Percentiles rank a stretch among this genome's conserved stretches.
These are phyloP conservation scores for Eilema depressum DNA, from an alignment of 2,888 invertebrate species.

Conservation along the genomic window DNA sequence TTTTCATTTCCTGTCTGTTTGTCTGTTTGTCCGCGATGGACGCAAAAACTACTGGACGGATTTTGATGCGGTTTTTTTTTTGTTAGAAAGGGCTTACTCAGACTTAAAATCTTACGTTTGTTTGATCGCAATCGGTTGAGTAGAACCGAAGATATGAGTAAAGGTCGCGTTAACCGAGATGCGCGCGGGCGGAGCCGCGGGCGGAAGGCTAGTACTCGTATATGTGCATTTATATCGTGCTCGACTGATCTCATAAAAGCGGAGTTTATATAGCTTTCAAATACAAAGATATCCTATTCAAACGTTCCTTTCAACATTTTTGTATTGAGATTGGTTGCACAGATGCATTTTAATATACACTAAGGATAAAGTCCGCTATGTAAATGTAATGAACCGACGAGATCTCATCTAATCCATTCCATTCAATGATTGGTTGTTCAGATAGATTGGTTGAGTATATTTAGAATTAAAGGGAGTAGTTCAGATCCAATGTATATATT, in stretches of 20 bases:
- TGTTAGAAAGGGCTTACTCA: too few relatives aligned
- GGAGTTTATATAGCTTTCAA: background rate
- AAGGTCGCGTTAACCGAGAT: too few relatives aligned
- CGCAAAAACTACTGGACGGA: too few relatives aligned
- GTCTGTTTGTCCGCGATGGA: too few relatives aligned
- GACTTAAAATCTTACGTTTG: too few relatives aligned
- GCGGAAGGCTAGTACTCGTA: too few relatives aligned
- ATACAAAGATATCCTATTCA: background rate
- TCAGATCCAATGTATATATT: background rate
- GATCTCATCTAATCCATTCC: background rate
- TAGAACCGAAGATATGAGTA: too few relatives aligned
- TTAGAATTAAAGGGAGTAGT: background rate
- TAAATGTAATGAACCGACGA: background rate
- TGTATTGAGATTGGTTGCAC: background rate
- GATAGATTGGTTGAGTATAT: background rate
- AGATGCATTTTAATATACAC: background rate
- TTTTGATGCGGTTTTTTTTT: too few relatives aligned
- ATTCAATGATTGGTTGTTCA: background rate
- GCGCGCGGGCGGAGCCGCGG: too few relatives aligned
- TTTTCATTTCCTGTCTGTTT: too few relatives aligned
- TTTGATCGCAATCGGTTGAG: too few relatives aligned
- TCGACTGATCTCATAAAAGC: background rate
- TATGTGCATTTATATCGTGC: background rate
- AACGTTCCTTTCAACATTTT: background rate
- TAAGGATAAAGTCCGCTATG: slow-evolving; percentile 3